Conservation (phyloP, 2,797 vertebrate genomes). For the Syncerus caffer region DNA sequence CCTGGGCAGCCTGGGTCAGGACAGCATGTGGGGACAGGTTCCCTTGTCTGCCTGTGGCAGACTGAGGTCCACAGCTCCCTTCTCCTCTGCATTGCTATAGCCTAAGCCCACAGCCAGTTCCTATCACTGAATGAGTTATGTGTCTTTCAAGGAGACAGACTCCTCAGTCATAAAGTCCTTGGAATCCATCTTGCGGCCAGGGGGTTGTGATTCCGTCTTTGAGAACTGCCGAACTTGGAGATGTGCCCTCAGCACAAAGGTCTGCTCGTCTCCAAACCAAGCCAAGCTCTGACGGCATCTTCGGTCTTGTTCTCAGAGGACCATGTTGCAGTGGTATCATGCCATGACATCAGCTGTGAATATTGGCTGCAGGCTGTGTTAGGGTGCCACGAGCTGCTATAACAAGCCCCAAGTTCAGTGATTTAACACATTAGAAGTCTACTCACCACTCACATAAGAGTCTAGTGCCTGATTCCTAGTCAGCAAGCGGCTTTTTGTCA, state of each 20-base stretch:
- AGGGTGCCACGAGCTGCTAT: not conserved
- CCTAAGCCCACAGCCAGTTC: not conserved
- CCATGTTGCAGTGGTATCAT: not conserved
- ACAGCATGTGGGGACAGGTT: not conserved
- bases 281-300: not conserved
- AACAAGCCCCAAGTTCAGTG: not conserved
- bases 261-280: not conserved
- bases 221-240: slow-evolving; percentile 16
- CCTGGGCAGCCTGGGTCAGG: not conserved
- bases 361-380: not conserved
- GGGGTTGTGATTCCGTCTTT: not conserved
- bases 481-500: not conserved
- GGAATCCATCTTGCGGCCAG: not conserved
- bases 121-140: not conserved
- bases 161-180: not conserved
- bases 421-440: not conserved
- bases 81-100: not conserved
- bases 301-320: not conserved
- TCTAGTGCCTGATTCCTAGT: not conserved
- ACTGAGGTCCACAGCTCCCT: not conserved
- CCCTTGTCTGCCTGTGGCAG: not conserved
- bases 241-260: not conserved
- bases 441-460: not conserved
- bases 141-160: not conserved
- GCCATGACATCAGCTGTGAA: not conserved